phyloP scores from a whole-genome alignment of 2,888 invertebrate genomes.

The Choreutis nemorana region DNA sequence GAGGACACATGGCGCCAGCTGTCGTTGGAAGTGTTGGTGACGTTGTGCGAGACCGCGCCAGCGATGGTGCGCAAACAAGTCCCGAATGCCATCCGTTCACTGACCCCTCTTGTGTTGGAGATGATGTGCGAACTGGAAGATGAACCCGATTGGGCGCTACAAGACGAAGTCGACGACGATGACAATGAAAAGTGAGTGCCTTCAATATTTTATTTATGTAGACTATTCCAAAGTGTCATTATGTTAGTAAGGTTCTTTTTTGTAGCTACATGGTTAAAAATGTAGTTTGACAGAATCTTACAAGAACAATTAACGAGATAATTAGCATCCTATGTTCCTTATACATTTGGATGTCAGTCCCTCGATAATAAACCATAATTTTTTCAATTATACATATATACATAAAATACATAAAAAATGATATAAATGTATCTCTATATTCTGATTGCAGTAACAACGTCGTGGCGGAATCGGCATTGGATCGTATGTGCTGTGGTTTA shows the following conservation, averaged over 20 bases:
- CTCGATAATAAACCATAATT: slow-evolving; percentile 25
- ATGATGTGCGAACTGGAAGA: slow-evolving; percentile 97
- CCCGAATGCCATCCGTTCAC: slow-evolving; percentile 79
- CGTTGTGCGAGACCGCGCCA: slow-evolving; percentile 91
- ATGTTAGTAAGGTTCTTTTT: slow-evolving; percentile 28
- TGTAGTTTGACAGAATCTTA: slow-evolving; percentile 29
- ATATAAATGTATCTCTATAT: not conserved
- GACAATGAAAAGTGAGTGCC: slow-evolving; percentile 80
- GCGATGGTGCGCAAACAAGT: slow-evolving; percentile 96
- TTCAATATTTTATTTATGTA: too few species aligned
- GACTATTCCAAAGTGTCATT: too few species aligned
- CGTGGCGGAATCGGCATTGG: slow-evolving; percentile 95
- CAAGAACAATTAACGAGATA: slow-evolving; percentile 46
- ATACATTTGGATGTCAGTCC: slow-evolving; percentile 54
- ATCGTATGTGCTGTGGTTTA: slow-evolving; percentile 96
- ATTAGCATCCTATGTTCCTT: slow-evolving; percentile 46
- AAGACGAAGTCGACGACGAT: slow-evolving; percentile 89
- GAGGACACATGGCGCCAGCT: slow-evolving; percentile 89
- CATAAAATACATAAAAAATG: not conserved
- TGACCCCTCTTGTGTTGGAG: slow-evolving; percentile 86
- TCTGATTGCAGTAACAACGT: slow-evolving; percentile 79
- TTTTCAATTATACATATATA: too few species aligned
- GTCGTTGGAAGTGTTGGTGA: slow-evolving; percentile 86
- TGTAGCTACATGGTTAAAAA: slow-evolving; percentile 20
- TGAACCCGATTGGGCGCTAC: slow-evolving; percentile 86